Conservation (phyloP, 2,113 vertebrate species). For the Lagopus muta region DNA sequence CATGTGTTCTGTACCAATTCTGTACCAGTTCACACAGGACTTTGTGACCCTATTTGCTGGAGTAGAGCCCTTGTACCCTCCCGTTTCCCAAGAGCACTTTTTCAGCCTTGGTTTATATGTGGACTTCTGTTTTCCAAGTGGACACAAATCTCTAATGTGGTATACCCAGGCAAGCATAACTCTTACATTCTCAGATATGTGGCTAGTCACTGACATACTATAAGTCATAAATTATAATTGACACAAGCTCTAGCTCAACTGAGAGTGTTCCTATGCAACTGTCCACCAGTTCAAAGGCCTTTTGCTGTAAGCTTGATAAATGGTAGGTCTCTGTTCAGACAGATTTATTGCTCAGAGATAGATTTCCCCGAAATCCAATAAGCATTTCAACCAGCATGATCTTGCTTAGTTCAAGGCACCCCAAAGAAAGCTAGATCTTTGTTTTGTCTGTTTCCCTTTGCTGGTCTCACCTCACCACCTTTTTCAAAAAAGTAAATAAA, state of each 20-base stretch:
- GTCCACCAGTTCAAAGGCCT: neutral
- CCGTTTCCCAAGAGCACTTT: neutral
- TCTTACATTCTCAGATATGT: neutral
- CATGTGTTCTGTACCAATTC: neutral
- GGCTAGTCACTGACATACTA: neutral
- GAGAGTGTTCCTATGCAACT: neutral
- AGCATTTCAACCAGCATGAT: neutral
- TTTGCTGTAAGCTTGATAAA: constrained; percentile 21
- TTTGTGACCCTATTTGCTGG: neutral
- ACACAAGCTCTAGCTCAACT: neutral
- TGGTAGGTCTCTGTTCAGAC: neutral
- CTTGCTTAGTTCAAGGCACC: neutral
- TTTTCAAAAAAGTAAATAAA: neutral
- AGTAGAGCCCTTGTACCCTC: neutral
- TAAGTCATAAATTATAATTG: neutral
- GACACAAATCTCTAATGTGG: neutral
- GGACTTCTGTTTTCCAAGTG: neutral
- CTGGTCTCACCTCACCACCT: neutral
- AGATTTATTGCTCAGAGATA: constrained; percentile 12
- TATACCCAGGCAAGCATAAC: rapidly evolving
- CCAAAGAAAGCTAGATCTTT: neutral
- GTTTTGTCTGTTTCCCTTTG: neutral
- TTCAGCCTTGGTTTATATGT: neutral
- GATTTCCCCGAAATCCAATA: constrained; percentile 8
- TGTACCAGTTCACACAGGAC: neutral